These are phyloP conservation scores for Phaenicophaeus curvirostris DNA, from an alignment of 2,797 vertebrate genomes.

Conservation along the genomic window DNA sequence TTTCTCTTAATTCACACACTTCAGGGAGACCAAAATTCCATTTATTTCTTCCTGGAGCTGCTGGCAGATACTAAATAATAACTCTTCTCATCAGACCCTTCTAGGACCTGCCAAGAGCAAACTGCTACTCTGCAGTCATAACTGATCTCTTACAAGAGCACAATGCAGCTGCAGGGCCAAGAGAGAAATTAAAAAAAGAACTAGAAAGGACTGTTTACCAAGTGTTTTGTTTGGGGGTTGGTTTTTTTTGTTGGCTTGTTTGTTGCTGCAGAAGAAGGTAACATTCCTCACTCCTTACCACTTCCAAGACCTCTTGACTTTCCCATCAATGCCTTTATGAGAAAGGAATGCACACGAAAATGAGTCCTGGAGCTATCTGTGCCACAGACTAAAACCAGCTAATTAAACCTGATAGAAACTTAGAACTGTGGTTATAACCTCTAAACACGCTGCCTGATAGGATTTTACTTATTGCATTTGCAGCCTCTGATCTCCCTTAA, in stretches of 20 bases:
- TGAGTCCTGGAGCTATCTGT: background rate
- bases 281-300: background rate
- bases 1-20: slow-evolving; percentile 25
- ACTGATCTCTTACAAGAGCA: background rate
- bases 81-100: background rate
- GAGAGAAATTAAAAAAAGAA: background rate
- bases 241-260: background rate
- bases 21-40: slow-evolving; percentile 15
- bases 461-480: background rate
- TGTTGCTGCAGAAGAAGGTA: background rate
- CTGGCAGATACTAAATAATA: slow-evolving; percentile 4
- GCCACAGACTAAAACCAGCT: background rate
- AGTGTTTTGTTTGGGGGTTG: background rate
- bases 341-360: background rate
- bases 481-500: background rate
- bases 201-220: background rate
- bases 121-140: background rate
- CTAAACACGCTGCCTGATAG: background rate
- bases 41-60: background rate
- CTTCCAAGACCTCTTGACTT: background rate
- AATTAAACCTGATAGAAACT: background rate
- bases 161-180: background rate
- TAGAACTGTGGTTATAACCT: background rate
- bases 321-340: background rate
- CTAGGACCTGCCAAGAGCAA: background rate